A percentile compares a stretch with the other conserved stretches of the same genome.
These are phyloP conservation scores for Bubo scandiacus DNA, from an alignment of 2,113 vertebrate genomes.

Conservation along the genomic window DNA sequence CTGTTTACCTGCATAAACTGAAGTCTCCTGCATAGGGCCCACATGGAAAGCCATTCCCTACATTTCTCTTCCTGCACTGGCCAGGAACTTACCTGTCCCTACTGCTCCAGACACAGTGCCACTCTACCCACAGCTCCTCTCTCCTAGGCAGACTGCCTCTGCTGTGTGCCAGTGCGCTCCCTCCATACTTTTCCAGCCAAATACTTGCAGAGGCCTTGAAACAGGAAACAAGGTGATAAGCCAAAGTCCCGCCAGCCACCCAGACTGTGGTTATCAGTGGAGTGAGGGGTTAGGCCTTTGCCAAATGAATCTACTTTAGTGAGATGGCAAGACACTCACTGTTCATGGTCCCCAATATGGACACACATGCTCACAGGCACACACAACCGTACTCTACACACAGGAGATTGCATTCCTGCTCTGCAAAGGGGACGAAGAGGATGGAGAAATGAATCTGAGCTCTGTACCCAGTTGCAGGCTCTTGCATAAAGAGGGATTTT, in stretches of 20 bases:
- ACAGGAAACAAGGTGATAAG: neutral
- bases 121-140: neutral
- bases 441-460: neutral
- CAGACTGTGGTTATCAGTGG: neutral
- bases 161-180: accelerated
- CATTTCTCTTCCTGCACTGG: neutral
- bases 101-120: neutral
- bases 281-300: neutral
- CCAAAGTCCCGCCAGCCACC: accelerated
- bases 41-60: neutral
- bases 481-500: neutral
- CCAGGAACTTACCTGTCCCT: neutral
- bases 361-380: neutral
- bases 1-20: neutral
- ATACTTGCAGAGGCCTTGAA: neutral
- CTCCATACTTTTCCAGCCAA: neutral
- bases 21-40: neutral
- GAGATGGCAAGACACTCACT: neutral
- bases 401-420: neutral
- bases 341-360: accelerated
- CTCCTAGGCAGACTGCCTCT: neutral
- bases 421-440: neutral
- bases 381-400: neutral
- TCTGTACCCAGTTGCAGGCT: neutral
- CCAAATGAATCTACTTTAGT: neutral